Base-by-base conservation (phyloP, 2,113 vertebrate species). In the Hypanus sabinus region DNA sequence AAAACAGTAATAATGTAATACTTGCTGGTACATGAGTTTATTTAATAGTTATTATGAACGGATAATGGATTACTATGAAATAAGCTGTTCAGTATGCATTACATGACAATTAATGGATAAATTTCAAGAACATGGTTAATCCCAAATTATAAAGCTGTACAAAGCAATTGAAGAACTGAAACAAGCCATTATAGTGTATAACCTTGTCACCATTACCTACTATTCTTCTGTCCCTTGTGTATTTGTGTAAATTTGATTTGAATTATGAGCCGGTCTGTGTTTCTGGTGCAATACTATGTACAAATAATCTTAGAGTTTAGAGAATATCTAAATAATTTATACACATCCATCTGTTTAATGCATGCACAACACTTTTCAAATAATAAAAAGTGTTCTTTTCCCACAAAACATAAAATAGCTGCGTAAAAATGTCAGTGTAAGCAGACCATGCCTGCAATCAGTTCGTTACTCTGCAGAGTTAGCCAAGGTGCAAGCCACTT, bases 1-100 rank as follows among this genome's bases (percentile, higher is more conserved):
- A 65, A 62, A 60, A 30, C n/a, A 33, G 60, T 65, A 62, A 87
- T 87, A 30, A 62, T 62, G 57, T 65, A 62, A 12, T 30, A 65
- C 11, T 30, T 65, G 55, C 60, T 33, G 30, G n/a, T 33, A 90
- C n/a, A n/a, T 90, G 60, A 33, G 16, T 6, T 33, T 68, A 33
- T 65, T 90, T 68, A 90, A 33, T 90, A 65, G 85, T 5, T 90
- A 68, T 65, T 36, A 65, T 33, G n/a, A 88, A 65, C 30, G 85
- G 57, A 88, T n/a, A 65, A 88, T 88, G 57, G 85, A 65, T 65
- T 68, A 90, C 62, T n/a, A 90, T 11, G n/a, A 68, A 90, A 57
- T 85, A 85, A 30, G 55, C 20, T 85, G 57, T 85, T 85, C 81
- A 68, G 60, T 18, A 90, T 65, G 60, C n/a, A 33, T 33, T 90